Percentiles rank a stretch among this genome's conserved stretches.
Conservation (phyloP, 2,797 vertebrate genomes). For the Geotrypetes seraphini region DNA sequence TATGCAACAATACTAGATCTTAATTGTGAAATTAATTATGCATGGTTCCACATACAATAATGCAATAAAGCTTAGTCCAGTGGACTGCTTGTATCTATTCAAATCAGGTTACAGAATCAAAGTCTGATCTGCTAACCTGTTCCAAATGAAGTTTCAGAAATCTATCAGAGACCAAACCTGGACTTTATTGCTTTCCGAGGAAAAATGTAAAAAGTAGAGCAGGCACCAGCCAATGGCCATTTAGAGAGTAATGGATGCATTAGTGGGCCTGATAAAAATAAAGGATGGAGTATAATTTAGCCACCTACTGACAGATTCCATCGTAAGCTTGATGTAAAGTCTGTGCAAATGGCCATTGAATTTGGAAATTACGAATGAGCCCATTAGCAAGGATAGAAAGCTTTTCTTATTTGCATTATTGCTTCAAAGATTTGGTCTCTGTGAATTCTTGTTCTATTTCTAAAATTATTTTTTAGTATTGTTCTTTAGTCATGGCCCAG, state of each 20-base stretch:
- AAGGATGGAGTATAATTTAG: slow-evolving; percentile 43
- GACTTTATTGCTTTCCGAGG: no score
- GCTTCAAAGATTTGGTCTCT: slow-evolving; percentile 13
- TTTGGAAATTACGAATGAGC: slow-evolving; percentile 45
- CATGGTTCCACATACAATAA: no score
- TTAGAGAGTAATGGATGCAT: slow-evolving; percentile 34
- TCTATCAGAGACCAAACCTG: no score
- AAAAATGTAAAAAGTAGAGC: slow-evolving; percentile 7
- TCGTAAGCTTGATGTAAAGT: slow-evolving; percentile 32
- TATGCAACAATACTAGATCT: no score
- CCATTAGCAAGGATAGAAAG: slow-evolving; percentile 36
- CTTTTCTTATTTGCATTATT: slow-evolving; percentile 30
- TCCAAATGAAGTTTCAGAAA: no score
- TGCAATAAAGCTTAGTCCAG: no score
- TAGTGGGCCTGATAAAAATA: slow-evolving; percentile 34
- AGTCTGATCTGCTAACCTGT: no score
- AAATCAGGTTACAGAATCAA: no score
- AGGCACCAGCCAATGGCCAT: slow-evolving; percentile 14
- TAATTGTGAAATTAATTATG: no score
- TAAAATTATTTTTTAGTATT: slow-evolving; percentile 4
- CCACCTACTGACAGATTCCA: slow-evolving; percentile 26
- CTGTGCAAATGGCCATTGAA: slow-evolving; percentile 32
- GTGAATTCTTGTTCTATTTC: not conserved
- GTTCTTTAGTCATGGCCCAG: slow-evolving; percentile 2
- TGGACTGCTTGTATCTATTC: no score